Evolutionary conservation across 2,113 vertebrate genomes (phyloP).

Genomic region (Dromas ardeola): DNA sequence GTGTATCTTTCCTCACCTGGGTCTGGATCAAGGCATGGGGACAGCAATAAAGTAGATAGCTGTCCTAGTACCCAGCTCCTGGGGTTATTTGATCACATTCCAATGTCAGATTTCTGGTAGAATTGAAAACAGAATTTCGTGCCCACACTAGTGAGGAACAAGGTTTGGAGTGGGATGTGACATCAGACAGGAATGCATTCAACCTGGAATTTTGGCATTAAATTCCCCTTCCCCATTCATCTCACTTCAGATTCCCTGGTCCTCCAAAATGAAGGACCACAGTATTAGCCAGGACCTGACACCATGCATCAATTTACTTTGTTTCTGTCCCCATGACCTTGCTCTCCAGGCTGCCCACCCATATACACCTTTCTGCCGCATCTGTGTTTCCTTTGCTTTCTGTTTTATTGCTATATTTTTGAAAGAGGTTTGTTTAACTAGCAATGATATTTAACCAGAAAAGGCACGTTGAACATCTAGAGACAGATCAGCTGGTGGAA

Average conservation of each 20-base stretch:
- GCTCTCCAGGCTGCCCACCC: neutral
- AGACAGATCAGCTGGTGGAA: neutral
- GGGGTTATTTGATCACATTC: neutral
- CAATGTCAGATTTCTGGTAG: neutral
- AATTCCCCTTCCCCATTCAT: neutral
- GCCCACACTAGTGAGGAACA: neutral
- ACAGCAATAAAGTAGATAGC: neutral
- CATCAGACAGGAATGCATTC: neutral
- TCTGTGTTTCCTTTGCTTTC: neutral
- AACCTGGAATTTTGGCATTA: neutral
- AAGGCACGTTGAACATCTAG: neutral
- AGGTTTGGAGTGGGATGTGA: neutral
- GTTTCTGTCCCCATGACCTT: neutral
- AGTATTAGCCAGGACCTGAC: neutral
- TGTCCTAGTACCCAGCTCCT: neutral
- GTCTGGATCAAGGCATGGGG: neutral
- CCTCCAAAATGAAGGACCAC: neutral
- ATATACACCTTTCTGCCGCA: neutral
- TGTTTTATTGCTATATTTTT: neutral
- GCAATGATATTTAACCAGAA: neutral
- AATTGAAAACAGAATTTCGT: neutral
- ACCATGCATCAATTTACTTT: neutral
- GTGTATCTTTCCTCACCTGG: accelerated
- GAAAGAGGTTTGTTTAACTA: neutral
- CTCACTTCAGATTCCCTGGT: neutral